These are phyloP conservation scores for Diabrotica virgifera DNA, from an alignment of 1,140 invertebrate genomes.

Conservation along the genomic window DNA sequence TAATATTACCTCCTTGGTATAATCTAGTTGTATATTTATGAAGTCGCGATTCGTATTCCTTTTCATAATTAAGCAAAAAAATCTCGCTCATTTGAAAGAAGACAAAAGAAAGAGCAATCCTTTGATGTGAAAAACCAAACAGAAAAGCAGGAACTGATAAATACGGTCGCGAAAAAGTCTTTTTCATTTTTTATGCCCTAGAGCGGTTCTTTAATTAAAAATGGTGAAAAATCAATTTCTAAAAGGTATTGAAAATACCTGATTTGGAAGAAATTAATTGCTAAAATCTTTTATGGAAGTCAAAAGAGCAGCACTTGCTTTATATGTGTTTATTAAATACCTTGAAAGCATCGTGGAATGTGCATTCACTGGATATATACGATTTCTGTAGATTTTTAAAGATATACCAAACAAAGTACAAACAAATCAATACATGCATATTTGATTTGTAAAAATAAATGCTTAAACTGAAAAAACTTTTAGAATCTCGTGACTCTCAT, in stretches of 20 bases:
- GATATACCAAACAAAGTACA: too few species aligned
- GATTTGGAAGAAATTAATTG: slow-evolving; percentile 45
- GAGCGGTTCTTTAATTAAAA: slow-evolving; percentile 38
- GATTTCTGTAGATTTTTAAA: not conserved
- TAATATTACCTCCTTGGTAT: not conserved
- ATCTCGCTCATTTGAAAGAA: slow-evolving; percentile 22
- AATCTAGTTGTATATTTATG: slow-evolving; percentile 10
- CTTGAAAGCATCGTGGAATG: not conserved
- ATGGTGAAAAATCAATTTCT: slow-evolving; percentile 30
- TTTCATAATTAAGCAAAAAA: slow-evolving; percentile 21
- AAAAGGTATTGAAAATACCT: slow-evolving; percentile 41
- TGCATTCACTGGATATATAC: not conserved
- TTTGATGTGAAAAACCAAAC: slow-evolving; percentile 32
- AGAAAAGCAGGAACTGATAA: slow-evolving; percentile 34
- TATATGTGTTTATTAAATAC: slow-evolving; percentile 3
- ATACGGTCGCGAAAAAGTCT: slow-evolving; percentile 24
- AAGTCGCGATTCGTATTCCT: slow-evolving; percentile 14
- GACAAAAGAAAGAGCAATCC: slow-evolving; percentile 33
- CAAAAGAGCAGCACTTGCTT: slow-evolving; percentile 21
- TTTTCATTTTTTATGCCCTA: slow-evolving; percentile 16
- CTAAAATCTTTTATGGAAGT: slow-evolving; percentile 24
- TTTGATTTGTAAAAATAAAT: too few species aligned
- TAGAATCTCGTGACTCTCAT: too few species aligned
- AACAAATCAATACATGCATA: too few species aligned
- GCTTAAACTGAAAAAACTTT: too few species aligned